Evolutionary conservation across 2,113 vertebrate species (phyloP).

Genomic region (Dicentrarchus labrax): DNA sequence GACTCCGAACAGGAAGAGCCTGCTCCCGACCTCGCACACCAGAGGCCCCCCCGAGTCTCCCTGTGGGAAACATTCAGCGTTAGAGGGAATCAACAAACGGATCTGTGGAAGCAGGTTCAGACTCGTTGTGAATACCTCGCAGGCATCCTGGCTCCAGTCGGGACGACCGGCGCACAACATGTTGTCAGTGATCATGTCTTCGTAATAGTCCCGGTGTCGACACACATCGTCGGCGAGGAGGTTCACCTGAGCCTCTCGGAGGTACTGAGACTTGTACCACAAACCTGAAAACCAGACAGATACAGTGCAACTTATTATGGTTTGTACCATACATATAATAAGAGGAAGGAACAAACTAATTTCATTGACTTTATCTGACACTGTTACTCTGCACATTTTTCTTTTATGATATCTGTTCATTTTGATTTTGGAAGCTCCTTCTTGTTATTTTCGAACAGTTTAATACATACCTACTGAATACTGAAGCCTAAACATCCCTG

Average conservation of each 20-base stretch:
- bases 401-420: too few species aligned
- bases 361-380: too few species aligned
- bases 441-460: too few species aligned
- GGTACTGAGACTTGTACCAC: constrained; percentile 84
- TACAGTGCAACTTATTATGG: background rate
- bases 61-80: constrained; percentile 47
- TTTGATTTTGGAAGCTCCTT: too few species aligned
- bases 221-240: constrained; percentile 85
- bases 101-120: background rate
- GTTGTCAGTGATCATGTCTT: constrained; percentile 84
- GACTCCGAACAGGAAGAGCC: constrained; percentile 81
- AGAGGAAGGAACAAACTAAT: background rate
- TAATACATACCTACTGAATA: too few species aligned
- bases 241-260: constrained; percentile 87
- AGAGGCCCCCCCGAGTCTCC: constrained; percentile 83
- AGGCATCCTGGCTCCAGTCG: constrained; percentile 89
- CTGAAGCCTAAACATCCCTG: too few species aligned
- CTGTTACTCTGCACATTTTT: too few species aligned
- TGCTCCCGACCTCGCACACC: constrained; percentile 60
- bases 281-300: constrained; percentile 27
- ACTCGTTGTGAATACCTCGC: constrained; percentile 83
- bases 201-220: constrained; percentile 83
- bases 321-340: background rate
- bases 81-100: background rate
- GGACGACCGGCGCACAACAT: constrained; percentile 92